Conservation (phyloP, 2,888 invertebrate genomes). For the Griposia aprilina region DNA sequence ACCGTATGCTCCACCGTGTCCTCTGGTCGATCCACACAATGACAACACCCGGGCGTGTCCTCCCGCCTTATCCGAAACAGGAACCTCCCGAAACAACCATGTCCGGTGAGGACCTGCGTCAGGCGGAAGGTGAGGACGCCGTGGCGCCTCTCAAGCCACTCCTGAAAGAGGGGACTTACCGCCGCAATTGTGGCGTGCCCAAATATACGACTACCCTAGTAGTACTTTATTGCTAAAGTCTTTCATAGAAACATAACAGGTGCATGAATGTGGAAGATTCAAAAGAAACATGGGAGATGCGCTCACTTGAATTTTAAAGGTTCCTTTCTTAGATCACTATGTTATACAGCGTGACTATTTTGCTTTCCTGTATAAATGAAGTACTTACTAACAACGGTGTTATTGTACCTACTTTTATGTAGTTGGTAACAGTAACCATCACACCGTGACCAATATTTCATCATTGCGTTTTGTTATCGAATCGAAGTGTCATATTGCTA, state of each 20-base stretch:
- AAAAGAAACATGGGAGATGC: not conserved
- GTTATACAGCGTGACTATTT: not conserved
- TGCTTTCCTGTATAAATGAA: not conserved
- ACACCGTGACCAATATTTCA: slow-evolving; percentile 9
- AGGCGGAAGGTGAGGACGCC: too few species aligned
- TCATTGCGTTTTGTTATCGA: slow-evolving; percentile 35
- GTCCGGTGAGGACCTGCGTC: too few species aligned
- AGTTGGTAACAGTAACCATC: not conserved
- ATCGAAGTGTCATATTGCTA: slow-evolving; percentile 34
- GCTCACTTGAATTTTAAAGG: not conserved
- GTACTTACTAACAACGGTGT: not conserved
- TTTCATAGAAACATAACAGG: not conserved
- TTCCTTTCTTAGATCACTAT: not conserved
- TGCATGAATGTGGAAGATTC: not conserved
- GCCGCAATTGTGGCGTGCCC: too few species aligned
- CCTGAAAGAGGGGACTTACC: too few species aligned
- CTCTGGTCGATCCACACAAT: too few species aligned
- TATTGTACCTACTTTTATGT: slow-evolving; percentile 9
- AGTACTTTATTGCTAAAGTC: not conserved
- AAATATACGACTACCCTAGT: not conserved
- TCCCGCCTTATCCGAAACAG: too few species aligned
- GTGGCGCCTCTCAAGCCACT: too few species aligned
- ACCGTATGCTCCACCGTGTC: too few species aligned
- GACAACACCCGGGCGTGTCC: too few species aligned
- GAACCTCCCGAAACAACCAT: too few species aligned